Evolutionary conservation across 2,113 vertebrate species (phyloP), one percentile per base, ranked within the genome.

Genomic region (Silurus asotus): DNA sequence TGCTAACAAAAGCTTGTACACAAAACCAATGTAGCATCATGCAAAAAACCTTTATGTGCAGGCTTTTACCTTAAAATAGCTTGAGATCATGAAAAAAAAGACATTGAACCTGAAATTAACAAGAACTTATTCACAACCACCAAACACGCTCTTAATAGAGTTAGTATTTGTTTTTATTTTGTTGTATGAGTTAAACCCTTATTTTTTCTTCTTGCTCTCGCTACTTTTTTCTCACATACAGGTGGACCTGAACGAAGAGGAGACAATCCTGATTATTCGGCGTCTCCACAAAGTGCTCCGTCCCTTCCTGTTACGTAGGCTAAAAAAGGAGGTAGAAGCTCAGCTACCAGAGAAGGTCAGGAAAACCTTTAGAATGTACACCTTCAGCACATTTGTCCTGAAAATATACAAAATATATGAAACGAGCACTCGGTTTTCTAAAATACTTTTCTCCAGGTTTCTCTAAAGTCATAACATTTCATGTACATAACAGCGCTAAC

Each of bases 171-270:
- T 75, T 8, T 20, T 3, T 48, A 48, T 48, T 72, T 37, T 37
- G 37, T 37, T 37, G 37, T 37, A 37, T 37, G 37, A 37, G 37
- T 37, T 37, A 37, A 37, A 37, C 37, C 37, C 37, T 6, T 15
- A 2, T 81, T n/a, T 8, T 6, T 59, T 19, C 15, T 53, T 56
- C 53, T 45, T 51, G 0, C 76, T 19, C n/a, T n/a, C 25, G 5
- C 17, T 17, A 17, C 8, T 10, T 49, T 19, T 19, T 45, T 83
- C 70, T 58, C 9, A 28, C 48, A 7, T 56, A 14, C 89, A 99
- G 98, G 97, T 99, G 89, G 98, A 99, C 90, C 94, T 99, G 88
- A 99, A 99, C 0, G 98, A 99, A 91, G 98, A 99, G 88, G 98
- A 99, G 88, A 99, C 98, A 13, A 99, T 99, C 79, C 96, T 99